A percentile compares a stretch with the other conserved stretches of the same genome.
Evolutionary conservation across 2,888 invertebrate species (phyloP).

Genomic region (Scaptomyza caliginosa): DNA sequence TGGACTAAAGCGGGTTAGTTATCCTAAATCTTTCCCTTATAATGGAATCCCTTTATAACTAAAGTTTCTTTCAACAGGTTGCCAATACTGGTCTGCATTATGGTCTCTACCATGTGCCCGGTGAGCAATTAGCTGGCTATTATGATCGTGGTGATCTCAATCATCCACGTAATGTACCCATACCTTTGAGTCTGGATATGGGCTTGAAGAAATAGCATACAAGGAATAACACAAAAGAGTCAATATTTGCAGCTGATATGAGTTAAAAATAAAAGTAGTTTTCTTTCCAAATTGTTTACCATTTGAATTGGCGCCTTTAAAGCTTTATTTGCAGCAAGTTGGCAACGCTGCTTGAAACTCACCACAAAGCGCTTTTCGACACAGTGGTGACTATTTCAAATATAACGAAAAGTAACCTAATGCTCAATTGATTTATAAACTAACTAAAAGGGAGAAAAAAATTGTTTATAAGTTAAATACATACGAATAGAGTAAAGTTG

Average conservation of each 20-base stretch:
- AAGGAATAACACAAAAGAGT: conserved; percentile 19
- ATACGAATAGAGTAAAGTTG: too few relatives aligned
- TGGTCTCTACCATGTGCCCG: conserved; percentile 88
- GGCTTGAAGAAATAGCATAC: conserved; percentile 42
- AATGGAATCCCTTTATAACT: conserved; percentile 21
- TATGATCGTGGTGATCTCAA: conserved; percentile 82
- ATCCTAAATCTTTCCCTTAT: too few relatives aligned
- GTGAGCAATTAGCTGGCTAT: conserved; percentile 81
- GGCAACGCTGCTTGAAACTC: conserved; percentile 30
- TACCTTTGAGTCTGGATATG: conserved; percentile 64
- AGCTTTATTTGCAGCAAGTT: conserved; percentile 26
- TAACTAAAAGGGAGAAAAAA: neutral
- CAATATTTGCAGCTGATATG: conserved; percentile 9
- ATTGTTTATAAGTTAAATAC: neutral
- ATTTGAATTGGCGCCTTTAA: conserved; percentile 11
- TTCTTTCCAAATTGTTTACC: neutral
- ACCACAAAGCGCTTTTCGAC: conserved; percentile 23
- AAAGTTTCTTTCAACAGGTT: conserved; percentile 85
- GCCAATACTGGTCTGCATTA: conserved; percentile 90
- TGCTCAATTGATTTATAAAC: neutral
- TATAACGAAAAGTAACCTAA: neutral
- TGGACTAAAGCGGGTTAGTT: conserved; percentile 89
- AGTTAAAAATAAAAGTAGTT: conserved; percentile 13
- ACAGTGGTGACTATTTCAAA: conserved; percentile 29
- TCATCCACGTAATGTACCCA: conserved; percentile 79